phyloP scores from a whole-genome alignment of 2,113 vertebrate genomes.

The Hemicordylus capensis region DNA sequence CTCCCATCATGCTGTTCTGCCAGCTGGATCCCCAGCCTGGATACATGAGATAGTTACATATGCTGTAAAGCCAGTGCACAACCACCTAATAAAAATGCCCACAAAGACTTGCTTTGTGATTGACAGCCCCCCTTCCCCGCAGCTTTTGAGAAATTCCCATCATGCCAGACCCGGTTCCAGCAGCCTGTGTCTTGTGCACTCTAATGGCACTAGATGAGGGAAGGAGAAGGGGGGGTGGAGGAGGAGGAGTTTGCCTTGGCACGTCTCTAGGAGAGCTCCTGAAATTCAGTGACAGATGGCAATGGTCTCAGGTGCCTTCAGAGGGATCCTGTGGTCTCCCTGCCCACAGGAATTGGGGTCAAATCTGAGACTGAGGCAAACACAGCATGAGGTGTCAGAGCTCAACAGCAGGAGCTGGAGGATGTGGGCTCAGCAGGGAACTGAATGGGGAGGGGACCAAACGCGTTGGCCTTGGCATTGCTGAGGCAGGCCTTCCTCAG shows the following conservation, averaged over 20 bases:
- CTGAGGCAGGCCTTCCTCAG: neutral
- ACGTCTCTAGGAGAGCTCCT: neutral
- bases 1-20: neutral
- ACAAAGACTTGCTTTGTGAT: neutral
- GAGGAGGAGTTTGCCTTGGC: neutral
- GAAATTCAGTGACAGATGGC: conserved; percentile 4
- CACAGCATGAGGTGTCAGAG: neutral
- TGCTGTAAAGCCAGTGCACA: neutral
- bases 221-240: too few species aligned
- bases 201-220: too few species aligned
- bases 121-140: neutral
- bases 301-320: neutral
- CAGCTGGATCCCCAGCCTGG: neutral
- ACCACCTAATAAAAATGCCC: neutral
- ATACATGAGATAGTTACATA: too few species aligned
- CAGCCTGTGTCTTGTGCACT: neutral
- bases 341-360: neutral
- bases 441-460: neutral
- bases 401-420: neutral
- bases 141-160: neutral
- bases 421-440: neutral
- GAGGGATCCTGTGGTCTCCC: neutral
- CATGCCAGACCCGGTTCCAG: neutral
- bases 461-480: neutral
- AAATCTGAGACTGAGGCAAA: neutral